These are phyloP conservation scores for Horisme vitalbata DNA, from an alignment of 2,888 invertebrate genomes.

Conservation along the genomic window DNA sequence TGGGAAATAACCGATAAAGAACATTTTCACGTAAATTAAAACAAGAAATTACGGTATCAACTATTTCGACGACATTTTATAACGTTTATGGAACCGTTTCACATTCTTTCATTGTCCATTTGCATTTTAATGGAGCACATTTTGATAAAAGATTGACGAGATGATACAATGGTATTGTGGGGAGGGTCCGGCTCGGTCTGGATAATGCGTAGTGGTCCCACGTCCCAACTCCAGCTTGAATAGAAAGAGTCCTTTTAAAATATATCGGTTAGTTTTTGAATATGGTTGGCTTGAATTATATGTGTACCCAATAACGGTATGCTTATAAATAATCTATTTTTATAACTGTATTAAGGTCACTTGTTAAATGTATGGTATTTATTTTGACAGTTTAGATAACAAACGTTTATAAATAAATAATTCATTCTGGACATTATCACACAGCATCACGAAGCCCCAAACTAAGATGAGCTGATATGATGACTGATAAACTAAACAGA, in stretches of 20 bases:
- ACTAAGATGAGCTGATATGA: too few species aligned
- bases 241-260: slow-evolving; percentile 15
- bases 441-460: too few species aligned
- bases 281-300: slow-evolving; percentile 1
- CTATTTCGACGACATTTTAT: slow-evolving; percentile 24
- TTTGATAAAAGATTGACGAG: slow-evolving; percentile 33
- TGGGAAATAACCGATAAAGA: slow-evolving; percentile 26
- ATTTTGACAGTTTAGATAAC: too few species aligned
- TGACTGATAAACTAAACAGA: too few species aligned
- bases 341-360: too few species aligned
- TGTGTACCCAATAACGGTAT: background rate
- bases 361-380: too few species aligned
- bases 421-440: too few species aligned
- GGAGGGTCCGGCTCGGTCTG: slow-evolving; percentile 2
- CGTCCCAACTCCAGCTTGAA: background rate
- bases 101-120: slow-evolving; percentile 34
- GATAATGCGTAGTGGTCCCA: background rate
- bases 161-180: slow-evolving; percentile 20
- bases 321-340: too few species aligned
- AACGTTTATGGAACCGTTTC: slow-evolving; percentile 18
- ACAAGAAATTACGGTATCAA: slow-evolving; percentile 25
- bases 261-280: slow-evolving; percentile 13
- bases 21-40: slow-evolving; percentile 29
- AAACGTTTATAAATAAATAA: too few species aligned
- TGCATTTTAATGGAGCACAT: slow-evolving; percentile 28